phyloP scores from a whole-genome alignment of 2,888 invertebrate species.

The Noctua janthe region DNA sequence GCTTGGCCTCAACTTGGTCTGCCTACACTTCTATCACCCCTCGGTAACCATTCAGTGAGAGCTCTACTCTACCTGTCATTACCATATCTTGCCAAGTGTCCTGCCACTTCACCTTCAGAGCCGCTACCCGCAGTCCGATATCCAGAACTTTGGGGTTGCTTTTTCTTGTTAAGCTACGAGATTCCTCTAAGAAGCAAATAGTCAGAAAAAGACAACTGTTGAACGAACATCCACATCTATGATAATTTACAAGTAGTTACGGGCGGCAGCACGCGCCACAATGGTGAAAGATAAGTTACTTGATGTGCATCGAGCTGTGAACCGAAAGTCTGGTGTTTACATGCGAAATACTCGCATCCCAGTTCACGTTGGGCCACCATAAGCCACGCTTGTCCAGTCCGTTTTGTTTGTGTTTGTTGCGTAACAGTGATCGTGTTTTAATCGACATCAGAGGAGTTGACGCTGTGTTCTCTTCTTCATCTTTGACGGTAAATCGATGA shows the following conservation, averaged over 20 bases:
- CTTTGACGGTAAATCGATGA: conserved; percentile 63
- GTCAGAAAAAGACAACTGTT: conserved; percentile 9
- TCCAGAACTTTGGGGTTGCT: not conserved
- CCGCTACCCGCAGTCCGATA: not conserved
- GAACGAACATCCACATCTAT: conserved; percentile 75
- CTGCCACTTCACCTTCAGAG: not conserved
- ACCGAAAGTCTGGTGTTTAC: conserved; percentile 90
- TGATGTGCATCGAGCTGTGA: conserved; percentile 90
- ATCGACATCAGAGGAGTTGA: conserved; percentile 55
- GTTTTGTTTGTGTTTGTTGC: conserved; percentile 68
- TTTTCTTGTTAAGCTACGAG: not conserved
- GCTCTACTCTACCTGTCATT: not conserved
- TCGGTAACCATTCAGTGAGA: not conserved
- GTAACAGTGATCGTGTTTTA: conserved; percentile 62
- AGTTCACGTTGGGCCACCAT: conserved; percentile 85
- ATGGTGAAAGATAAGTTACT: conserved; percentile 90
- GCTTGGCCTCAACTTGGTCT: no score
- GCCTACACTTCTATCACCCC: not conserved
- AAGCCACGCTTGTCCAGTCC: conserved; percentile 80
- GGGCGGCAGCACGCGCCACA: conserved; percentile 86
- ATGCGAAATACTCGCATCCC: conserved; percentile 87
- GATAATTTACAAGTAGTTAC: conserved; percentile 73
- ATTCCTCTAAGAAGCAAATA: conserved; percentile 50
- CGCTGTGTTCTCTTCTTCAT: conserved; percentile 59
- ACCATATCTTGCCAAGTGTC: not conserved